phyloP scores from a whole-genome alignment of 1,140 invertebrate species.

The Nasonia longicornis region DNA sequence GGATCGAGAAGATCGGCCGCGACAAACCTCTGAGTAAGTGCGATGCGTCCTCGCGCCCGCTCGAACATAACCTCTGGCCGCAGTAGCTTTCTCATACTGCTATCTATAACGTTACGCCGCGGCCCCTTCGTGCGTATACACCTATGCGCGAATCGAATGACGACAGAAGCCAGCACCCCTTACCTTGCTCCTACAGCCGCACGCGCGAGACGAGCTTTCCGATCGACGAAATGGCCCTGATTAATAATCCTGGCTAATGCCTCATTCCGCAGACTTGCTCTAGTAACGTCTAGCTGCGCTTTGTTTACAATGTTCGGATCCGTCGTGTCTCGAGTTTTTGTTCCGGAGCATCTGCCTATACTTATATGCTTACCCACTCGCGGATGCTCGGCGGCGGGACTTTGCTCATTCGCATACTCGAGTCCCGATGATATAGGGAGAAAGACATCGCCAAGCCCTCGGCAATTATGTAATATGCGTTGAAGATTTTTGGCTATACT shows the following conservation, averaged over 20 bases:
- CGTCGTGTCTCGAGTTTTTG: background rate
- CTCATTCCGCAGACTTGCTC: background rate
- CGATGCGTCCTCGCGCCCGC: background rate
- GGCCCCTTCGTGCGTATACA: background rate
- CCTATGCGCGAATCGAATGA: background rate
- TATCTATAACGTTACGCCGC: background rate
- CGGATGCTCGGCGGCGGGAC: too few species aligned
- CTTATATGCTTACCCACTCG: too few species aligned
- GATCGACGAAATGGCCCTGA: background rate
- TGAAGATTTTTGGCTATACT: background rate
- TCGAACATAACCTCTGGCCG: slow-evolving; percentile 33
- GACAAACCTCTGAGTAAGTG: slow-evolving; percentile 68
- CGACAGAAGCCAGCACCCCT: background rate
- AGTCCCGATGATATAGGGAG: too few species aligned
- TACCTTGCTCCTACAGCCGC: background rate
- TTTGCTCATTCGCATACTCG: too few species aligned
- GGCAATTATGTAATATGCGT: background rate
- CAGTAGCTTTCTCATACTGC: background rate
- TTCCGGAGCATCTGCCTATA: too few species aligned
- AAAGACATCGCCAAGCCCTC: background rate
- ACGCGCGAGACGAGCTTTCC: background rate
- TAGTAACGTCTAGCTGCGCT: background rate
- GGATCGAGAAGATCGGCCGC: slow-evolving; percentile 67
- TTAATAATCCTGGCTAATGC: background rate
- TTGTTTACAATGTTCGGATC: background rate